phyloP scores from a whole-genome alignment of 35 echinoderm and acorn worm genomes.

The Strongylocentrotus purpuratus region DNA sequence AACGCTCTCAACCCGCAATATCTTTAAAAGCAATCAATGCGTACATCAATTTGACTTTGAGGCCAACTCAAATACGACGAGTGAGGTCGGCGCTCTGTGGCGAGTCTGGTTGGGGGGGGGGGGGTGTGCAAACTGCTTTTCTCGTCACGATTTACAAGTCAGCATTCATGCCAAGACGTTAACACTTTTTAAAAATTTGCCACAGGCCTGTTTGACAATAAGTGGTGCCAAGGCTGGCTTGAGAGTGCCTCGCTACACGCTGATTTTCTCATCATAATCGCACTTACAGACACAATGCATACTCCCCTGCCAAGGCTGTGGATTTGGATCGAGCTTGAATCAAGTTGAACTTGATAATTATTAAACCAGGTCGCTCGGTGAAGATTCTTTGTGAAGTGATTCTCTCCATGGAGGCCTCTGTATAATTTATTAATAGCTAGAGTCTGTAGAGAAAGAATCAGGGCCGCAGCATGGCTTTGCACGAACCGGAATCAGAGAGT shows the following conservation, averaged over 20 bases:
- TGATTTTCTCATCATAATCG: background rate
- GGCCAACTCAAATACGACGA: background rate
- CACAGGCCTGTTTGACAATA: background rate
- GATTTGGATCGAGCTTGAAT: background rate
- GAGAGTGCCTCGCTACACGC: background rate
- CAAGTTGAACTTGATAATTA: background rate
- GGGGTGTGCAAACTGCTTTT: background rate
- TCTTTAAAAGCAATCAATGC: constrained; percentile 6
- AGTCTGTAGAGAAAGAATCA: background rate
- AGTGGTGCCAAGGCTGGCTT: background rate
- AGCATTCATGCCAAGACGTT: background rate
- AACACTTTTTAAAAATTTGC: background rate
- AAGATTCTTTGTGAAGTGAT: background rate
- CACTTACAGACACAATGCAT: background rate
- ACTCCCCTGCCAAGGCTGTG: background rate
- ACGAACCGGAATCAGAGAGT: background rate
- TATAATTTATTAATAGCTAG: background rate
- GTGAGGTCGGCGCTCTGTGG: background rate
- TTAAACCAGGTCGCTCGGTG: background rate
- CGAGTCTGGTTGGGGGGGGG: background rate
- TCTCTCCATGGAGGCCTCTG: background rate
- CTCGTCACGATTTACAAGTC: background rate
- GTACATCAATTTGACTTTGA: background rate
- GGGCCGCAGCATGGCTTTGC: background rate
- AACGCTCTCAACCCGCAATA: background rate